Base-by-base conservation (phyloP, 2,888 invertebrate genomes). In the Caenorhabditis virilis region DNA sequence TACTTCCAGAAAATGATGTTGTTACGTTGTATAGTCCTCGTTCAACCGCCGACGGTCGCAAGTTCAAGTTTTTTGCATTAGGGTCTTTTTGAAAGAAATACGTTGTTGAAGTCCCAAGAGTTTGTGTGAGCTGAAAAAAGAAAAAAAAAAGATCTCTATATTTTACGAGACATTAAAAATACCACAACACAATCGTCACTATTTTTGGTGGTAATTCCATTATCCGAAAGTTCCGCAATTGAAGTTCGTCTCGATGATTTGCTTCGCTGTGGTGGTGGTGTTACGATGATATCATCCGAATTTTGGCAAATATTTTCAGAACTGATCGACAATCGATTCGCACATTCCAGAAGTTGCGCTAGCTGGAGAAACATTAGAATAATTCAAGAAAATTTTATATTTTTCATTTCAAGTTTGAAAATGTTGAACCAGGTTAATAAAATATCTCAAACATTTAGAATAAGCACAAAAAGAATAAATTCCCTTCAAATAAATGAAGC, bases 81-180 rank as follows among this genome's bases (percentile, higher is more conserved):
- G 64, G 64, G 18, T 65, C 57, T 33, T 66, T 61, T 57, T 66
- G 66, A 22, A 66, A 66, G 30, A 66, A 66, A 16, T 46, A 35
- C 2, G 60, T 60, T 7, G 52, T 66, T 0, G 66, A 60, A 18
- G 60, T 60, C n/a, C 66, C 66, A 5, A 66, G 39, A 2, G 55
- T 65, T 59, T 65, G 59, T 15, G 51, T 55, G 2, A 62, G 45
- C 55, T 61, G 33, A 13, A 60, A 36, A 5, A n/a, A 36, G 5
- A 5, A n/a, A n/a, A 13, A 30, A 30, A 30, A 30, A 30, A 30
- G 30, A n/a, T 36, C 16, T n/a, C n/a, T n/a, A n/a, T 39, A 13
- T 42, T 1, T 22, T 2, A 5, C 23, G 13, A 18, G 1, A 46
- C 13, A 6, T 42, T 18, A 33, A 6, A 18, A 33, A 11, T 39